A percentile compares a stretch with the other conserved stretches of the same genome.
Conservation (phyloP, 2,888 invertebrate genomes). For the Cephus runcator region DNA sequence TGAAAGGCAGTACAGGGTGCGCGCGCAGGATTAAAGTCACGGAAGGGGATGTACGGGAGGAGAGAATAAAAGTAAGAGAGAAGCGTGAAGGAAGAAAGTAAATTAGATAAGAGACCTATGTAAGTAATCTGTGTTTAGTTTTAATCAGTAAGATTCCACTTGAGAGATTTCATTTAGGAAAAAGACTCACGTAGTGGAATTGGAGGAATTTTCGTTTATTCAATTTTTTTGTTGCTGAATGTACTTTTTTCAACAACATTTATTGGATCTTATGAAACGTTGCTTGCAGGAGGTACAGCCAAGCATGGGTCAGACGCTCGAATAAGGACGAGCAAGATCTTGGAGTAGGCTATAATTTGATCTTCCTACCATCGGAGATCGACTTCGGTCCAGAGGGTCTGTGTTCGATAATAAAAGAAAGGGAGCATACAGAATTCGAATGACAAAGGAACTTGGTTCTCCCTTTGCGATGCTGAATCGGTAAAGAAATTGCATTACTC, state of each 20-base stretch:
- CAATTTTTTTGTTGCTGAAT: neutral
- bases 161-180: neutral
- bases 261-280: too few species aligned
- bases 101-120: neutral
- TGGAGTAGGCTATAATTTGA: neutral
- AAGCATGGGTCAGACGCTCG: neutral
- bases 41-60: conserved; percentile 1
- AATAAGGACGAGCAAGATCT: neutral
- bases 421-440: neutral
- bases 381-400: neutral
- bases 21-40: neutral
- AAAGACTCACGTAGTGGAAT: neutral
- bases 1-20: neutral
- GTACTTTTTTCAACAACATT: neutral
- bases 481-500: conserved; percentile 23
- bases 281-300: too few species aligned
- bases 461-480: conserved; percentile 13
- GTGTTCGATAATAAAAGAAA: neutral
- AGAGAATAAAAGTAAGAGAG: neutral
- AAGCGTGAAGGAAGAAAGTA: neutral
- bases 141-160: neutral
- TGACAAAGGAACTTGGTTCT: conserved; percentile 13
- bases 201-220: neutral
- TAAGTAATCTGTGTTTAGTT: neutral
- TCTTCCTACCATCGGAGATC: neutral